Evolutionary conservation across 2,888 invertebrate genomes (phyloP), one percentile per base, ranked within the genome.

Genomic region (Drosophila austrosaltans): DNA sequence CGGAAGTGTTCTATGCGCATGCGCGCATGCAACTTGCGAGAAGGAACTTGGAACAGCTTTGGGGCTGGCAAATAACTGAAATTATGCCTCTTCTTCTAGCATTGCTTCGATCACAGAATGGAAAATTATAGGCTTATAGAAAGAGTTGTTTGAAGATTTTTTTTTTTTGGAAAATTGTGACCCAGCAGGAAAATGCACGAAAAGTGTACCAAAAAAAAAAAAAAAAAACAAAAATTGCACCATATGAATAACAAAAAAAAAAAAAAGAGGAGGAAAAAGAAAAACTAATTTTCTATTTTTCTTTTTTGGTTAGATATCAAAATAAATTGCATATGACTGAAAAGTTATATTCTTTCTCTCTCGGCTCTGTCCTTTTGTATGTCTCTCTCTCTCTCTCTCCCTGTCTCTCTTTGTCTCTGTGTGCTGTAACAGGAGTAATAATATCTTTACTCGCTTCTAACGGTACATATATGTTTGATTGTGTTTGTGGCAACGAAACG

Each of bases 341-440:
- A 16, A 16, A 69, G 59, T 32, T 58, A 16, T 57, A 3, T 22
- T 32, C 12, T 6, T 36, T 36, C 8, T 10, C 20, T 30, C 44
- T 48, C 44, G 16, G 16, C 16, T 16, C 16, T 16, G 16, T 16
- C 16, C 16, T 16, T 16, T 16, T 16, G 0, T 16, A 16, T 16
- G 16, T 22, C 10, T 22, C 22, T 7, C 56, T 16, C 56, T 16
- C 56, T 56, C 20, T 32, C 20, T 36, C 10, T 36, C 36, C 36
- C 36, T 39, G 1, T 57, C 36, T 57, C 57, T 57, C 22, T 39
- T 39, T 57, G 57, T 12, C 39, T 39, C 78, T 84, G 79, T 82
- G 85, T 85, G 85, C 72, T 85, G 85, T 85, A 85, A 85, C 85
- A 87, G 87, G 87, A 87, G 85, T 87, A 81, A 81, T 87, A 84